Evolutionary conservation across 2,113 vertebrate species (phyloP), one percentile per base, ranked within the genome.

Genomic region (Charadrius vociferus): DNA sequence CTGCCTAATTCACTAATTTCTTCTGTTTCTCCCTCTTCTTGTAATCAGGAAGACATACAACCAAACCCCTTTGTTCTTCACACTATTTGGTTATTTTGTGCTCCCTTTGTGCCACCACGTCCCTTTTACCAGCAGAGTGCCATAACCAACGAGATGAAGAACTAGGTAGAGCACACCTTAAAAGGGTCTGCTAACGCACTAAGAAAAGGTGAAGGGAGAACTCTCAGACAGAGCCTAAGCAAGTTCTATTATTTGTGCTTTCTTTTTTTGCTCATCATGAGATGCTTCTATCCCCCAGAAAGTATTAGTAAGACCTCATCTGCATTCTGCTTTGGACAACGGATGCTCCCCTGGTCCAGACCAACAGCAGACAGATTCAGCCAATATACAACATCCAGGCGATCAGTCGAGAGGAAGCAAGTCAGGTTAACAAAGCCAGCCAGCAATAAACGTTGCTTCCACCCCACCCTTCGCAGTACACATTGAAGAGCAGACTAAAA

Each of bases 311-410:
- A 80, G 63, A 56, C 34, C 20, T n/a, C 17, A 56, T 20, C 23
- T 67, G 58, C 27, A 24, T 49, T 50, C 52, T 55, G 37, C 62
- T 86, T 27, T 7, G 74, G 61, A 39, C 55, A 82, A 22, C 14
- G 71, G 47, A 63, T 59, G n/a, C n/a, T 78, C 23, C n/a, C 22
- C 18, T 47, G 37, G 27, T 19, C 49, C 63, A 70, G 34, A 83
- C 9, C 83, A 82, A n/a, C 3, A 77, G 63, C 27, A 79, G 27
- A 45, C n/a, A 52, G 55, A 58, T 41, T 34, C 67, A 80, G 72
- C 10, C 43, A 47, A 29, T 7, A 39, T n/a, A 56, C 0, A 0
- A 45, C 9, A 79, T 3, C 16, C 49, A 70, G 14, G 49, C 26
- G 43, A 49, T 2, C 10, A 9, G 41, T 39, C 0, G 1, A 36